Conservation (phyloP, 2,113 vertebrate species). For the Nyctibius bracteatus region DNA sequence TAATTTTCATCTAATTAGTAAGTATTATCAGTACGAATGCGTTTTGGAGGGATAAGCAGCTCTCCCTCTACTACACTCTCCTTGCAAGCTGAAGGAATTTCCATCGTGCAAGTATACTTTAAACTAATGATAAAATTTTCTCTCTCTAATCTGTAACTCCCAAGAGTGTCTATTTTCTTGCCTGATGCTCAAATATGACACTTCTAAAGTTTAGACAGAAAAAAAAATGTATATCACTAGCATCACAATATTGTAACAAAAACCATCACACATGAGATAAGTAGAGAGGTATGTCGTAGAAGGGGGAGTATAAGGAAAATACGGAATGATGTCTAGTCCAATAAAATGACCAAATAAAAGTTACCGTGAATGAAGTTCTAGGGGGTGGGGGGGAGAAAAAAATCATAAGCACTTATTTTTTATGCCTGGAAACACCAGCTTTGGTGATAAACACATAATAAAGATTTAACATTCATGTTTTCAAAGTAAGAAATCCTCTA, state of each 20-base stretch:
- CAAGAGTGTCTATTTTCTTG: not conserved
- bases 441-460: not conserved
- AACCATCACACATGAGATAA: not conserved
- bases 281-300: not conserved
- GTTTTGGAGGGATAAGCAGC: not conserved
- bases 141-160: not conserved
- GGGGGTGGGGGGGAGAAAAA: not conserved
- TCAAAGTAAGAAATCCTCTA: not conserved
- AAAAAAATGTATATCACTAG: not conserved
- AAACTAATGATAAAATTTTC: not conserved
- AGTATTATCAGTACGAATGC: not conserved
- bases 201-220: not conserved
- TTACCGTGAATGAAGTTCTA: not conserved
- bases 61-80: not conserved
- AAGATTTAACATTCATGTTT: not conserved
- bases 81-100: not conserved
- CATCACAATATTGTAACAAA: accelerated
- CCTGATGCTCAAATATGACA: not conserved
- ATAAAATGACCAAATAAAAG: not conserved
- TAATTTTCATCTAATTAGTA: not conserved
- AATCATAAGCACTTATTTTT: not conserved
- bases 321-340: not conserved
- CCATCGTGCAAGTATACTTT: accelerated
- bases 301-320: not conserved
- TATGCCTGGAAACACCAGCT: not conserved